Evolutionary conservation across 1,140 invertebrate species (phyloP).

Genomic region (Latrodectus geometricus): DNA sequence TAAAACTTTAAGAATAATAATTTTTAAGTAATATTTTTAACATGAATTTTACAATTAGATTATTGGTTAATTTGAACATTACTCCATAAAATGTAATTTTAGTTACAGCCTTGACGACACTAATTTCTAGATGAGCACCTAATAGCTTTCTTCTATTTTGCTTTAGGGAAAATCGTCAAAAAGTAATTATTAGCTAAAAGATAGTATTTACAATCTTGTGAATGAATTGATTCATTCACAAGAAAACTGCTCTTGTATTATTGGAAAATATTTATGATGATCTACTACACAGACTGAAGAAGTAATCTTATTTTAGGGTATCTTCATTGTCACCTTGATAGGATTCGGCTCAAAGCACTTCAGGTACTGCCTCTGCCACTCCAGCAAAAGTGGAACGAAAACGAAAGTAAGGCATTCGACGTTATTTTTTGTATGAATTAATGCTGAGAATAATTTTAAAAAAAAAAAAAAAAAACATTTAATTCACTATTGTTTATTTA

Average conservation of each 20-base stretch:
- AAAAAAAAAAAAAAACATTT: not conserved
- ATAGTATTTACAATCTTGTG: too few species aligned
- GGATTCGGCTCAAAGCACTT: constrained; percentile 57
- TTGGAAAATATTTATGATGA: not conserved
- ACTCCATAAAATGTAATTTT: too few species aligned
- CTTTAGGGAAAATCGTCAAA: not conserved
- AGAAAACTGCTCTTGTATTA: not conserved
- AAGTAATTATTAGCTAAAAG: not conserved
- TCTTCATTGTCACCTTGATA: constrained; percentile 53
- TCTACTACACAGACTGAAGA: not conserved
- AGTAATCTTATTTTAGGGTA: constrained; percentile 26
- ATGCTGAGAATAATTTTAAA: not conserved
- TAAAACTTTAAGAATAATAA: too few species aligned
- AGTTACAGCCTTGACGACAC: too few species aligned
- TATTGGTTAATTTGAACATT: too few species aligned
- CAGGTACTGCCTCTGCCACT: constrained; percentile 45
- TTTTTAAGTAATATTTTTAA: too few species aligned
- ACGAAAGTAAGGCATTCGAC: constrained; percentile 12
- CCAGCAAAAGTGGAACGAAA: constrained; percentile 12
- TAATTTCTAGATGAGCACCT: not conserved
- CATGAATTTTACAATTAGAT: too few species aligned
- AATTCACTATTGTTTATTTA: not conserved
- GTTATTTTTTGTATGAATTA: not conserved
- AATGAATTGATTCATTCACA: not conserved
- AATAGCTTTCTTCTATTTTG: not conserved